Conservation (phyloP, 2,113 vertebrate species). For the Erythrocercus mccallii region DNA sequence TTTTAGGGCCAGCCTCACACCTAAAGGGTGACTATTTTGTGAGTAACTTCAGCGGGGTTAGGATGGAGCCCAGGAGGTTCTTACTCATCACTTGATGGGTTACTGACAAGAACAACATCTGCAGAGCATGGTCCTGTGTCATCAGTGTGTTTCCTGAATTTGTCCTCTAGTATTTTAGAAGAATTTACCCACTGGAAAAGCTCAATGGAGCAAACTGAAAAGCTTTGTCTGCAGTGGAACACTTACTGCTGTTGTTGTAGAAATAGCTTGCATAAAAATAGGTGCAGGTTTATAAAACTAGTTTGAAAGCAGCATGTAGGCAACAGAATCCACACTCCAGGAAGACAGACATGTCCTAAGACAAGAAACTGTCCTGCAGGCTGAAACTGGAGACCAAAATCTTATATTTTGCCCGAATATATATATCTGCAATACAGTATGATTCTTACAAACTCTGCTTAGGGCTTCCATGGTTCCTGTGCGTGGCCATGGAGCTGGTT, state of each 20-base stretch:
- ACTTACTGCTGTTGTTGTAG: background rate
- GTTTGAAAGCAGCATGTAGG: background rate
- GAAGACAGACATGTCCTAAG: background rate
- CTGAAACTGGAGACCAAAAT: background rate
- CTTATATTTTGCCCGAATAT: background rate
- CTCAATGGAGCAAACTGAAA: background rate
- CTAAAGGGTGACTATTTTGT: background rate
- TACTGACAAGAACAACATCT: background rate
- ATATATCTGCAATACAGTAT: background rate
- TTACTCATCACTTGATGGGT: background rate
- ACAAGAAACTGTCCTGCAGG: background rate
- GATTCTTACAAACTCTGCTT: background rate
- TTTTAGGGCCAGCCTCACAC: background rate
- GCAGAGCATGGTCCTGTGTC: background rate
- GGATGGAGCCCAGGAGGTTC: background rate
- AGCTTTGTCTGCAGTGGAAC: background rate
- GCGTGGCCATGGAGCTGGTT: background rate
- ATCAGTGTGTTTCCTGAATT: background rate
- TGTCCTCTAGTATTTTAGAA: background rate
- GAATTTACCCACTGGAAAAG: background rate
- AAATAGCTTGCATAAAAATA: background rate
- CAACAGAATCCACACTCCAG: background rate
- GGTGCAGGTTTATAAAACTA: background rate
- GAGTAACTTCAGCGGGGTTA: background rate
- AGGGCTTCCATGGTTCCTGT: background rate